Base-by-base conservation (phyloP, 35 echinoderm and acorn worm genomes). In the Eucidaris tribuloides region DNA sequence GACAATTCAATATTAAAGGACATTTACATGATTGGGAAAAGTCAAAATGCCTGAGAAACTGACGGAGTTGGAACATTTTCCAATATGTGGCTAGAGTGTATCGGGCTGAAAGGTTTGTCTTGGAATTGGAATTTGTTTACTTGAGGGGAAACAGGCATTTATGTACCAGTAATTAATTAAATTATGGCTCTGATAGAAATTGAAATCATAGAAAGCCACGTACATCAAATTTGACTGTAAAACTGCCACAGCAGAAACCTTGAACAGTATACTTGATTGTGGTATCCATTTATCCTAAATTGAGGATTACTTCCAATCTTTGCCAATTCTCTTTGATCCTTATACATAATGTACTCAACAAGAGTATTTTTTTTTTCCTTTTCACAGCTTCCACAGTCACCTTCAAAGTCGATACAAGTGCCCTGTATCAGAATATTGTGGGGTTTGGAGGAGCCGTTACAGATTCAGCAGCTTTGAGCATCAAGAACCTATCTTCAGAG, bases 371-470 rank as follows among this genome's bases (percentile, higher is more conserved):
- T 0, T 14, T 71, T 71, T 33, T 0, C 2, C 3, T 40, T 71
- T 15, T 13, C 20, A 17, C 77, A 68, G 77, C 34, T 71, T 46
- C 85, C 71, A 61, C 85, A 62, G 40, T 89, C 6, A 72, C 38
- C 1, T 84, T 82, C 27, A 88, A 80, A 0, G 56, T 93, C 2
- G 74, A 93, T 58, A 60, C 62, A 50, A 78, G 85, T 3, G 42
- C 27, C 5, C 66, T 27, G 25, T 86, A 88, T n/a, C 91, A 93
- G 85, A 88, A 11, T 6, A 80, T 93, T 30, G 36, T 80, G 30
- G 91, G 91, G 15, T 93, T 93, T 84, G 91, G 91, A 27, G 91
- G 91, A 55, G 91, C 91, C 58, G 82, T 88, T 55, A 93, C 91
- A 52, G 91, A 93, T 38, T 74, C 91, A 38, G 85, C 85, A 15